Base-by-base conservation (phyloP, 1,140 invertebrate species). In the Drosophila obscura region DNA sequence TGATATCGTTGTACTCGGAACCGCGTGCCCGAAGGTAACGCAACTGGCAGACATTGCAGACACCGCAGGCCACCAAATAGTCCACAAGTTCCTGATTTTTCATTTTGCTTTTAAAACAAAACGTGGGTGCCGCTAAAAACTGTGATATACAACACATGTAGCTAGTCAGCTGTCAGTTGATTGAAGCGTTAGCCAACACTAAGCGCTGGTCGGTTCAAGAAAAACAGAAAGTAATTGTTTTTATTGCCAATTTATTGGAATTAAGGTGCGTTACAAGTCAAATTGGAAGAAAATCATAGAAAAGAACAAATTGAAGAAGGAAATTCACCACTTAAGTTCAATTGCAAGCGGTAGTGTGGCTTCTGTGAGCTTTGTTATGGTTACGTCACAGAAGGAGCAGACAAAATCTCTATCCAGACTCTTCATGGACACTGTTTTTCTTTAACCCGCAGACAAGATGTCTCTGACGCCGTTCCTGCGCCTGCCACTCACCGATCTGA, bases 401-500 rank as follows among this genome's bases (percentile, higher is more conserved):
- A 22, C 43, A 7, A 13, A 69, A 7, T 19, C 35, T 19, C 16
- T 11, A 43, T 39, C 7, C 13, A 19, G n/a, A 28, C 24, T 56
- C 50, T 19, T 58, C 26, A 52, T 61, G 16, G 43, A 52, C 5
- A 45, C 19, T 1, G 4, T 52, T 26, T 19, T 44, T 11, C 16
- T 19, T 49, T 60, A 49, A 11, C 3, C 16, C 57, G 53, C 26
- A 73, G 51, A 6, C 55, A 66, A 64, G 6, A 93, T 93, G 92
- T 93, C 93, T 48, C 71, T 94, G 45, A 93, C 93, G 28, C 95
- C 95, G 2, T 94, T 93, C 67, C 77, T 95, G 7, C 94, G 94
- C 39, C 93, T 93, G 7, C 94, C 95, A 0, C 92, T 96, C 16
- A 95, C 95, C 0, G 96, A 96, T 91, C 78, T 96, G 16, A 94